Base-by-base conservation (phyloP, 2,888 invertebrate genomes). In the Agrotis segetum region DNA sequence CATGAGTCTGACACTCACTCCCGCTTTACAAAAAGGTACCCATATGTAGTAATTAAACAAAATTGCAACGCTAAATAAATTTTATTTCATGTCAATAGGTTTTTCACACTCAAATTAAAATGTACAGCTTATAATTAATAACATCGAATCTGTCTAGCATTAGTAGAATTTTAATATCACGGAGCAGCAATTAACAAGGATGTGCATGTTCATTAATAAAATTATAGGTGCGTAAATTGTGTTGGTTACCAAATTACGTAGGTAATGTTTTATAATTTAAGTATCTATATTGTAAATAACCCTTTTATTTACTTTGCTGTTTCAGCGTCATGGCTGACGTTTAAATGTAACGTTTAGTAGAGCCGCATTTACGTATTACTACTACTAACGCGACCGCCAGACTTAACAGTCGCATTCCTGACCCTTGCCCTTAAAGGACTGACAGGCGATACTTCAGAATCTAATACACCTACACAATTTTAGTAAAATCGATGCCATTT, bases 31-130 rank as follows among this genome's bases (percentile, higher is more conserved):
- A 29, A 29, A 29, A 29, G 29, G 29, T 29, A 29, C 4, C 4
- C 4, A 5, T 34, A 53, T 1, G 3, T 17, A 55, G 24, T 56
- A 90, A 88, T 87, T 55, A 92, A 92, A 92, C 88, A 82, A 87
- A 85, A 88, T 88, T 89, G 87, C 88, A 93, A 93, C 93, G 93
- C 93, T 92, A 92, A 93, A 93, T 93, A 93, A 91, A 92, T 92
- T 93, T 92, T 92, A 93, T 93, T 93, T 91, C 90, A 91, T 92
- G 91, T 92, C 92, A 92, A 92, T 92, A 91, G 89, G 90, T 89
- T 92, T 89, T 92, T 91, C 92, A 92, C 92, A 92, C 92, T 91
- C 92, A 92, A 92, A 91, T 88, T 89, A 89, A 87, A 92, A 89
- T 90, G 85, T 89, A 90, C 87, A 90, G 88, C 87, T 85, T 86